Percentiles rank a stretch among this genome's conserved stretches.
phyloP scores from a whole-genome alignment of 2,113 vertebrate genomes.

The Colaptes auratus region DNA sequence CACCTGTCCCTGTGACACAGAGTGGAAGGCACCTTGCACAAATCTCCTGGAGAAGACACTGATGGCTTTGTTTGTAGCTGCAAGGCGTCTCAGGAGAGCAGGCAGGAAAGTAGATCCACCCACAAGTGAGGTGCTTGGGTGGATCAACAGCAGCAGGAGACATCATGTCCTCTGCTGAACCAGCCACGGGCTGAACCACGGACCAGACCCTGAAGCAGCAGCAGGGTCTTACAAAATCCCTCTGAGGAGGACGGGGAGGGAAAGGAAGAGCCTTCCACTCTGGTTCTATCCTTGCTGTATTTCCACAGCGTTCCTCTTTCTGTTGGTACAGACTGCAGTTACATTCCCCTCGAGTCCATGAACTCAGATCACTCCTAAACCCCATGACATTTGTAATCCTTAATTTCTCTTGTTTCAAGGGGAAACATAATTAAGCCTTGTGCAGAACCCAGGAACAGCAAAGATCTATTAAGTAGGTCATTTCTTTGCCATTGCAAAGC shows the following conservation, averaged over 20 bases:
- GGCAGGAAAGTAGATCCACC: neutral
- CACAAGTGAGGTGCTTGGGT: neutral
- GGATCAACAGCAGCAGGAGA: neutral
- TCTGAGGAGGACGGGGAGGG: neutral
- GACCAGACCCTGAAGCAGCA: no score
- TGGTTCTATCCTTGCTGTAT: neutral
- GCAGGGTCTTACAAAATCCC: neutral
- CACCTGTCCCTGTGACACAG: neutral
- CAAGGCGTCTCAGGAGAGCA: neutral
- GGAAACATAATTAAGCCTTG: constrained; percentile 57
- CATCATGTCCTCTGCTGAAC: neutral
- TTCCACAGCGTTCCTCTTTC: neutral
- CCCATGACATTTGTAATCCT: constrained; percentile 14
- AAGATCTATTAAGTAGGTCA: constrained; percentile 56
- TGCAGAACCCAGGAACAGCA: constrained; percentile 30
- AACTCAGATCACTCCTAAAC: constrained; percentile 24
- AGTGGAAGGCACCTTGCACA: neutral
- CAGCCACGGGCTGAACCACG: neutral
- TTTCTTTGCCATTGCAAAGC: constrained; percentile 46
- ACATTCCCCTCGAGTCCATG: neutral
- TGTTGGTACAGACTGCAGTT: neutral
- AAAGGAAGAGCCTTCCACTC: neutral
- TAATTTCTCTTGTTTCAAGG: constrained; percentile 52
- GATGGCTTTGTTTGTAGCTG: neutral
- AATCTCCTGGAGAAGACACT: neutral